These are phyloP conservation scores for Scaptomyza hsui DNA, from an alignment of 1,140 invertebrate species.

Conservation along the genomic window DNA sequence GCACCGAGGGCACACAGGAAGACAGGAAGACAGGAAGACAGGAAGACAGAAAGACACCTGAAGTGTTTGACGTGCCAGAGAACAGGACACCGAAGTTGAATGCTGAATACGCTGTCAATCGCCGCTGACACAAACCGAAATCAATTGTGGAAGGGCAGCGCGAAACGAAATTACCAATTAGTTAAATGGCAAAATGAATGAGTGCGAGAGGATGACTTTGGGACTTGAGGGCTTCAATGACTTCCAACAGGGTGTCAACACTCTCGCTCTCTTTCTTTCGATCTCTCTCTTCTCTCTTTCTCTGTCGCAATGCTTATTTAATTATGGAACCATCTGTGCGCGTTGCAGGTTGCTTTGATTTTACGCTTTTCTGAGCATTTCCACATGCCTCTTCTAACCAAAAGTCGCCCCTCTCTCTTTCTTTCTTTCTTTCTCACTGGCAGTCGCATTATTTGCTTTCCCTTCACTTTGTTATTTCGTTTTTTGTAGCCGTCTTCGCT, in stretches of 20 bases:
- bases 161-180: conserved; percentile 73
- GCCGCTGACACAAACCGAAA: conserved; percentile 71
- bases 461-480: background rate
- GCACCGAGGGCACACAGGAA: conserved; percentile 23
- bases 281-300: background rate
- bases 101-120: conserved; percentile 55
- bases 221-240: conserved; percentile 26
- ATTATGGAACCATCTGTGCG: conserved; percentile 80
- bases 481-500: conserved; percentile 11
- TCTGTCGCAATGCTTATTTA: conserved; percentile 67
- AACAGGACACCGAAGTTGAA: background rate
- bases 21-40: conserved; percentile 22
- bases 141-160: conserved; percentile 68
- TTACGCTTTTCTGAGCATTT: conserved; percentile 79
- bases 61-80: conserved; percentile 64
- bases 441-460: conserved; percentile 19
- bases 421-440: background rate
- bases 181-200: conserved; percentile 78
- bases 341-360: conserved; percentile 75
- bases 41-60: conserved; percentile 48
- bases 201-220: conserved; percentile 52
- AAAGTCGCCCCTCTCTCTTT: conserved; percentile 12
- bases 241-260: conserved; percentile 50
- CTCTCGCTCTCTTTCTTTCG: background rate
- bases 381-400: conserved; percentile 19